A percentile compares a stretch with the other conserved stretches of the same genome.
phyloP scores from a whole-genome alignment of 2,797 vertebrate species.

The Taenioides sp. region DNA sequence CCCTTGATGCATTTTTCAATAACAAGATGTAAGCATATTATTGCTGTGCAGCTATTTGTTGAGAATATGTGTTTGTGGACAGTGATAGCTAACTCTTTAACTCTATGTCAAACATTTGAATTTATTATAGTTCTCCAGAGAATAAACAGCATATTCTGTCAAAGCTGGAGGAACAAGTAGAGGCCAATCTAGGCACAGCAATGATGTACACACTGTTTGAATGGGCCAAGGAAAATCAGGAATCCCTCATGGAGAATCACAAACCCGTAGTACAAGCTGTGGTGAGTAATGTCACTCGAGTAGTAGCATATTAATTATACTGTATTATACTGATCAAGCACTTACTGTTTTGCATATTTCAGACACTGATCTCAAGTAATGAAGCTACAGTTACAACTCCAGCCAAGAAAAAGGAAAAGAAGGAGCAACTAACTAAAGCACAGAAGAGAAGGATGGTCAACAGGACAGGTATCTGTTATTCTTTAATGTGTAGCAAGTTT shows the following conservation, averaged over 20 bases:
- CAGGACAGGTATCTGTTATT: conserved; percentile 84
- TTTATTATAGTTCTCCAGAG: conserved; percentile 63
- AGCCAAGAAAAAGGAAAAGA: conserved; percentile 93
- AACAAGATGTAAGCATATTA: conserved; percentile 86
- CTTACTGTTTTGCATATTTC: conserved; percentile 15
- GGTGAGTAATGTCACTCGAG: conserved; percentile 60
- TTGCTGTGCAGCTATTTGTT: not conserved
- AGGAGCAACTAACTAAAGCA: conserved; percentile 94
- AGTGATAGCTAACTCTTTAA: not conserved
- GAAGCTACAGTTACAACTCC: conserved; percentile 61
- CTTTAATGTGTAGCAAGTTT: no score
- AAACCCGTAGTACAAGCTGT: conserved; percentile 77
- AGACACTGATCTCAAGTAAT: conserved; percentile 80
- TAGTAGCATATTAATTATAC: not conserved
- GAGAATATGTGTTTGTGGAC: not conserved
- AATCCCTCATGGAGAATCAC: conserved; percentile 91
- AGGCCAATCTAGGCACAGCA: conserved; percentile 89
- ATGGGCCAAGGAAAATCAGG: conserved; percentile 95
- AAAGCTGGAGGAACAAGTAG: conserved; percentile 88
- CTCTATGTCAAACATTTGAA: not conserved
- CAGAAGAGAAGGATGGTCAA: conserved; percentile 92
- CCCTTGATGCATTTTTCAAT: conserved; percentile 95
- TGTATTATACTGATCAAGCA: not conserved
- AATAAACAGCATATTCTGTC: conserved; percentile 86
- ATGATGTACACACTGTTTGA: conserved; percentile 98